These are phyloP conservation scores for Spongilla lacustris DNA, from an alignment of 37 sponge, comb jelly and placozoan species.

Conservation along the genomic window DNA sequence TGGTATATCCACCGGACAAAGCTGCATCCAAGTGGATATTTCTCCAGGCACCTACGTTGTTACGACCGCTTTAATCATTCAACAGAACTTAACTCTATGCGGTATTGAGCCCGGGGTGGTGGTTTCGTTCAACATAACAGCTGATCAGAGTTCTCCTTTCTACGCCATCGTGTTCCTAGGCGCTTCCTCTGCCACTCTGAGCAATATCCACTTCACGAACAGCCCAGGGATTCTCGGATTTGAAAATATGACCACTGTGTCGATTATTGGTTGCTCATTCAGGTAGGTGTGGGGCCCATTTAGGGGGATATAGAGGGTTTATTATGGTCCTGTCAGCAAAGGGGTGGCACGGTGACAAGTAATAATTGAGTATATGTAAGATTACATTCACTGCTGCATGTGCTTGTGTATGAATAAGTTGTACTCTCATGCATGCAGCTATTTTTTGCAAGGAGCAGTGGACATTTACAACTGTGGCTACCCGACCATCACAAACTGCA, in stretches of 20 bases:
- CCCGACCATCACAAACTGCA: conserved; percentile 2
- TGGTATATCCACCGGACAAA: background rate
- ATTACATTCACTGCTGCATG: no score
- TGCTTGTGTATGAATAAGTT: no score
- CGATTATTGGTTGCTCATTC: background rate
- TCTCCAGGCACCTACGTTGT: background rate
- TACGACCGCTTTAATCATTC: background rate
- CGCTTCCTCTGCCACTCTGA: background rate
- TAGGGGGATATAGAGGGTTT: no score
- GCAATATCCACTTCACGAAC: background rate
- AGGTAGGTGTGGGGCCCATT: background rate
- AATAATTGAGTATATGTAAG: no score
- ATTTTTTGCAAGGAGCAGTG: conserved; percentile 30
- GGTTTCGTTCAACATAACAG: background rate
- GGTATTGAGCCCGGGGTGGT: background rate
- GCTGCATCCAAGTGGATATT: background rate
- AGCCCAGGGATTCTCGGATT: background rate
- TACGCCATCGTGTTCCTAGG: background rate
- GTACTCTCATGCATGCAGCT: background rate
- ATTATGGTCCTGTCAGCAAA: no score
- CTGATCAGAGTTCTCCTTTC: background rate
- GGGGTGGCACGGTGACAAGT: no score
- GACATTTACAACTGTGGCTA: conserved; percentile 44
- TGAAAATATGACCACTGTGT: background rate
- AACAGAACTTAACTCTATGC: background rate